These are phyloP conservation scores for Brachionus paranguensis DNA, from an alignment of 1,140 invertebrate species.

Conservation along the genomic window DNA sequence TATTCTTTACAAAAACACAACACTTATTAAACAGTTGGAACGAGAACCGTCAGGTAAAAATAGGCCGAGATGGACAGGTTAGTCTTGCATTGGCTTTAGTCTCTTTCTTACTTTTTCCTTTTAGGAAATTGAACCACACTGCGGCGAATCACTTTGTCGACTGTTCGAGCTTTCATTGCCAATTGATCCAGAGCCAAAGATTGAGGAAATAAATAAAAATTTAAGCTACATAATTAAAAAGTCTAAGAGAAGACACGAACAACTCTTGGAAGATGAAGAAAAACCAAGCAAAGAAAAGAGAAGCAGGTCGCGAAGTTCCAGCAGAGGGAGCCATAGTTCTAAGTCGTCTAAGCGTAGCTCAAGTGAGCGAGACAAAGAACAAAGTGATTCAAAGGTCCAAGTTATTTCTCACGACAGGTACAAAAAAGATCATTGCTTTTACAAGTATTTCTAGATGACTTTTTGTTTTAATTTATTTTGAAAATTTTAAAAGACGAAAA, in stretches of 20 bases:
- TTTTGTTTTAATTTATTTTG: no score
- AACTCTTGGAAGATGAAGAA: neutral
- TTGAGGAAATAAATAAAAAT: conserved; percentile 5
- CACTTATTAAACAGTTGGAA: conserved; percentile 97
- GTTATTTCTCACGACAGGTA: neutral
- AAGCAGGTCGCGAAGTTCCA: neutral
- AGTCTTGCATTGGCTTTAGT: neutral
- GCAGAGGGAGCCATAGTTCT: neutral
- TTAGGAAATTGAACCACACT: conserved; percentile 86
- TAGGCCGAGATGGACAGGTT: conserved; percentile 85
- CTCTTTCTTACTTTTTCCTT: conserved; percentile 41
- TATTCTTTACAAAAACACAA: conserved; percentile 81
- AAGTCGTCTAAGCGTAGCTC: neutral
- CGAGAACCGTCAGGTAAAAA: conserved; percentile 95
- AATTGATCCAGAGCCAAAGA: neutral
- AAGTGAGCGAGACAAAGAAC: neutral
- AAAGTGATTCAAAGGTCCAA: neutral
- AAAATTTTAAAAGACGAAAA: neutral
- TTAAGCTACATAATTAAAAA: conserved; percentile 21
- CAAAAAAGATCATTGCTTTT: neutral
- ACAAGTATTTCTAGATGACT: neutral
- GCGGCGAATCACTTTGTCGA: conserved; percentile 85
- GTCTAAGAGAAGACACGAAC: conserved; percentile 15
- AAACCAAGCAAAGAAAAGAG: neutral
- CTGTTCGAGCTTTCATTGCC: conserved; percentile 62